A percentile compares a stretch with the other conserved stretches of the same genome.
phyloP scores from a whole-genome alignment of 2,888 invertebrate genomes.

The Idaea dimidiata region DNA sequence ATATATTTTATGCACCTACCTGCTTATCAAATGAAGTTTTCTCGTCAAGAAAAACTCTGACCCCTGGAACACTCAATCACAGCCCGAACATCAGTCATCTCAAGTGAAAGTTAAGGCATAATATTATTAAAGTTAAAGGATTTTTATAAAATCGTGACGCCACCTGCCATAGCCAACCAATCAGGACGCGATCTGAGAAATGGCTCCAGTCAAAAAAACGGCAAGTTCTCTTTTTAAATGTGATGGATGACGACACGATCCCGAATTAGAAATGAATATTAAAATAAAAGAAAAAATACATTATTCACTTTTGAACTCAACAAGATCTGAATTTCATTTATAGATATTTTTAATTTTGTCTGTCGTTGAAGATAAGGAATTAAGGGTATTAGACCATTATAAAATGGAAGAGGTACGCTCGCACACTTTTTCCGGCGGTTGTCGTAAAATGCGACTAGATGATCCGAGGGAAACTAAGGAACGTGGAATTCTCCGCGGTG shows the following conservation, averaged over 20 bases:
- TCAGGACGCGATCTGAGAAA: slow-evolving; percentile 57
- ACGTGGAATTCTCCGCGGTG: no score
- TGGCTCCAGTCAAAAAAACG: slow-evolving; percentile 44
- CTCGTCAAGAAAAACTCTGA: background rate
- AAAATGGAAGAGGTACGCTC: background rate
- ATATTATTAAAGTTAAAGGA: slow-evolving; percentile 42
- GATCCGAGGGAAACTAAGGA: no score
- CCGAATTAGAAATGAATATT: slow-evolving; percentile 40
- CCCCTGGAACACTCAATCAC: background rate
- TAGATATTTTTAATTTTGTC: background rate
- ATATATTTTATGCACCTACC: no score
- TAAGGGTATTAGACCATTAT: background rate
- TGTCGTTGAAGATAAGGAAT: background rate
- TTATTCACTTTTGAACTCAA: slow-evolving; percentile 10
- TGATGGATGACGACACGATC: slow-evolving; percentile 49
- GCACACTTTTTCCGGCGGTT: no score
- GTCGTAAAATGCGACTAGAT: no score
- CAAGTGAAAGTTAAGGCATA: slow-evolving; percentile 16
- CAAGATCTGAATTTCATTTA: background rate
- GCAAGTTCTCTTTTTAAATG: slow-evolving; percentile 35
- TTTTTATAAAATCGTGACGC: slow-evolving; percentile 41
- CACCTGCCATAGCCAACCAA: slow-evolving; percentile 54
- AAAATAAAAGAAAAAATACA: slow-evolving; percentile 26
- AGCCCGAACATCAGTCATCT: background rate
- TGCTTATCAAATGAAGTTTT: background rate